A percentile compares a stretch with the other conserved stretches of the same genome.
These are phyloP conservation scores for Mythimna lalbum DNA, from an alignment of 2,888 invertebrate genomes.

Conservation along the genomic window DNA sequence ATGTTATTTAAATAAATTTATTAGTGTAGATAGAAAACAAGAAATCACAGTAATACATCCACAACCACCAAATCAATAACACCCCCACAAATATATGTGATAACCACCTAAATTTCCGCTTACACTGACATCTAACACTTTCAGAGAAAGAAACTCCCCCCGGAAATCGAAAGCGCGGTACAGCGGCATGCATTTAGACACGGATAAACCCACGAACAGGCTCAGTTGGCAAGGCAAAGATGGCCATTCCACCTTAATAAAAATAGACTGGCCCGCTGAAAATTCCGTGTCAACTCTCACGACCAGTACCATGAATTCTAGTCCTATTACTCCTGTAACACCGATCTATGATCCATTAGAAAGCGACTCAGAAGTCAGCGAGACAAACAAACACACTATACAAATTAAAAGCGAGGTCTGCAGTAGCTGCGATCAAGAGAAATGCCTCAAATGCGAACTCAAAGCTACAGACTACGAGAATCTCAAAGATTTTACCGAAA, in stretches of 20 bases:
- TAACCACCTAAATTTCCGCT: slow-evolving; percentile 64
- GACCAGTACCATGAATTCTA: slow-evolving; percentile 80
- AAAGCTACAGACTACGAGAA: slow-evolving; percentile 83
- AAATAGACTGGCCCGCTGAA: slow-evolving; percentile 86
- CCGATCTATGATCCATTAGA: slow-evolving; percentile 85
- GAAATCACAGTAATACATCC: slow-evolving; percentile 21
- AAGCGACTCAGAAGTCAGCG: slow-evolving; percentile 85
- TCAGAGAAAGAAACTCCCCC: slow-evolving; percentile 87
- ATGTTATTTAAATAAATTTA: no score
- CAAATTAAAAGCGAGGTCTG: slow-evolving; percentile 79
- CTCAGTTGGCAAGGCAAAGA: slow-evolving; percentile 88
- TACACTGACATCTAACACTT: slow-evolving; percentile 72
- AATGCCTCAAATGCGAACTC: slow-evolving; percentile 85
- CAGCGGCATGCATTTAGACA: slow-evolving; percentile 79
- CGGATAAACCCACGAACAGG: slow-evolving; percentile 71
- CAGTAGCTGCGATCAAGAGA: slow-evolving; percentile 79
- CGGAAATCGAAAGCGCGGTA: slow-evolving; percentile 83
- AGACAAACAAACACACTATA: slow-evolving; percentile 82
- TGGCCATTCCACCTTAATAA: slow-evolving; percentile 86
- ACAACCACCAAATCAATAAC: slow-evolving; percentile 21
- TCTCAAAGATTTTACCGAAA: slow-evolving; percentile 68
- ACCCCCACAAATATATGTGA: slow-evolving; percentile 29
- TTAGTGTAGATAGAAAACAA: no score
- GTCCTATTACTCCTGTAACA: slow-evolving; percentile 80
- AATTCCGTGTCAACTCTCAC: slow-evolving; percentile 79